These are phyloP conservation scores for Himalopsyche japonica DNA, from an alignment of 2,888 invertebrate species.

Conservation along the genomic window DNA sequence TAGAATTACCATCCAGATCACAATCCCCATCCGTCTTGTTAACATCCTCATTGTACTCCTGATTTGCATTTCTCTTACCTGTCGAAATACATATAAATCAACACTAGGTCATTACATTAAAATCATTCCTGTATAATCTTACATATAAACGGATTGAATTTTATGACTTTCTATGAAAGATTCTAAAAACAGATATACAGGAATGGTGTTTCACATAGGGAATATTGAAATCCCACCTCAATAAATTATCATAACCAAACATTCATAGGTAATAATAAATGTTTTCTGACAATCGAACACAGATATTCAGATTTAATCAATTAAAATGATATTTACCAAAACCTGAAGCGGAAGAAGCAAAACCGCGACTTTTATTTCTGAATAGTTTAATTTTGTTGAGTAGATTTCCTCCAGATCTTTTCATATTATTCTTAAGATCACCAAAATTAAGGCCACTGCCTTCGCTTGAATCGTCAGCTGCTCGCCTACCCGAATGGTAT, in stretches of 20 bases:
- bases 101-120: no score
- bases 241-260: no score
- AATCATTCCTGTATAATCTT: no score
- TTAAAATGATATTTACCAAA: constrained; percentile 20
- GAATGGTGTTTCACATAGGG: no score
- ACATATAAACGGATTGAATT: no score
- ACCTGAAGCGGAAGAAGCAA: constrained; percentile 19
- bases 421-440: constrained; percentile 57
- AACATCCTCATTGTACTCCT: constrained; percentile 14
- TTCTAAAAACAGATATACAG: no score
- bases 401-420: constrained; percentile 56
- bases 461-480: constrained; percentile 24
- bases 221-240: no score
- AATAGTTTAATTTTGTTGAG: constrained; percentile 59
- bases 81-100: background rate
- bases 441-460: constrained; percentile 35
- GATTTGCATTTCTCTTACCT: constrained; percentile 15
- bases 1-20: constrained; percentile 2
- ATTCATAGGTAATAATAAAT: no score
- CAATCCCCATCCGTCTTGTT: constrained; percentile 16
- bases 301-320: background rate
- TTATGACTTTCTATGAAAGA: no score
- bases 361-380: constrained; percentile 52
- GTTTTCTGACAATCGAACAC: no score
- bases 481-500: constrained; percentile 27